A percentile compares a stretch with the other conserved stretches of the same genome.
These are phyloP conservation scores for Emys orbicularis DNA, from an alignment of 2,797 vertebrate species.

Conservation along the genomic window DNA sequence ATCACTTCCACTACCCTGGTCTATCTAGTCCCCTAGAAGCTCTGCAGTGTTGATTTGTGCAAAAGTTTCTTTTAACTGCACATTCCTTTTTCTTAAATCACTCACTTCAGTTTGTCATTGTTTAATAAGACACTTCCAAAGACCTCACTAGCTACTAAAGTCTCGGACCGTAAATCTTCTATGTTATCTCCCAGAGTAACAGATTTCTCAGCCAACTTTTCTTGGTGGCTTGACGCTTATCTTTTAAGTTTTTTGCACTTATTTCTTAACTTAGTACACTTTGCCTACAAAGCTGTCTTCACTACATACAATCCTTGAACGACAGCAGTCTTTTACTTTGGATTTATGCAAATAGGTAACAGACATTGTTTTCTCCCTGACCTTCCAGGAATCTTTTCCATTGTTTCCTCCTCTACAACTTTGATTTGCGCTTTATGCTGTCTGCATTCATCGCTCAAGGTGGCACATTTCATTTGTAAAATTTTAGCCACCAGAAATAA, in stretches of 20 bases:
- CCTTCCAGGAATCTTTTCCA: background rate
- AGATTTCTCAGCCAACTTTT: background rate
- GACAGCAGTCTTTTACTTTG: background rate
- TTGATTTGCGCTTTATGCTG: background rate
- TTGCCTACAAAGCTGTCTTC: background rate
- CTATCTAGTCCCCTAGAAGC: background rate
- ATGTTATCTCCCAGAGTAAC: background rate
- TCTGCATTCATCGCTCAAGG: background rate
- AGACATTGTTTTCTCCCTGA: background rate
- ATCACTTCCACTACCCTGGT: background rate
- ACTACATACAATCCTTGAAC: background rate
- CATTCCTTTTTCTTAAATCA: background rate
- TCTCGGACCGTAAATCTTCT: background rate
- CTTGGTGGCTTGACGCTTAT: background rate
- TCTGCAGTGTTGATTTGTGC: background rate
- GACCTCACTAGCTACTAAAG: background rate
- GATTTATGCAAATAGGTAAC: background rate
- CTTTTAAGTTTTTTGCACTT: background rate
- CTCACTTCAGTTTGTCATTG: background rate
- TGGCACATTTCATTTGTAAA: background rate
- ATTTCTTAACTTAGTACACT: background rate
- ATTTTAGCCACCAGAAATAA: background rate
- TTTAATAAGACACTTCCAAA: background rate
- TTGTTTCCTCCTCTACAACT: background rate
- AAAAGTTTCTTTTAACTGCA: background rate